Conservation (phyloP, 2,797 vertebrate genomes). For the Nyctalus aviator region DNA sequence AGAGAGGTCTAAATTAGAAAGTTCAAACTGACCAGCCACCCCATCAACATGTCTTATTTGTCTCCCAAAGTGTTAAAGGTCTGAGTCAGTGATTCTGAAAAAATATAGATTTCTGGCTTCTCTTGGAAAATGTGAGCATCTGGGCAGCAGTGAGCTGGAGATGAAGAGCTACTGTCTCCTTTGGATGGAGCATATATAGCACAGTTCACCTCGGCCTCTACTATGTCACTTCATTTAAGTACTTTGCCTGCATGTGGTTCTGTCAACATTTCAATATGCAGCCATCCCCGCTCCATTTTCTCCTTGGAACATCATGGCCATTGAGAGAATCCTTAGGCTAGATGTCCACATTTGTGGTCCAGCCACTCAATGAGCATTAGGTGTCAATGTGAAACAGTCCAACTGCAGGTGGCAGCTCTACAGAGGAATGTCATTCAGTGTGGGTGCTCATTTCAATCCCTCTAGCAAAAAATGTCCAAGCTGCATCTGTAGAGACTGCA, state of each 20-base stretch:
- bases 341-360: not conserved
- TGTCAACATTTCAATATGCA: not conserved
- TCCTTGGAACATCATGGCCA: not conserved
- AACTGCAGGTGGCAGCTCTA: not conserved
- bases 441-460: not conserved
- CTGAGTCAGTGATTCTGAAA: not conserved
- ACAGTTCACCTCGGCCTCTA: not conserved
- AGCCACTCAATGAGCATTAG: not conserved
- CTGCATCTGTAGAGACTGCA: not conserved
- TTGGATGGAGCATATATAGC: fast-evolving
- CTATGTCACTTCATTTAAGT: not conserved
- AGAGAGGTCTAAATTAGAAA: not conserved
- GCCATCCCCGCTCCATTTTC: not conserved
- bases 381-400: not conserved
- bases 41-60: not conserved
- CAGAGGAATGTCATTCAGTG: not conserved
- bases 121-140: not conserved
- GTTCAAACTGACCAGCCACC: not conserved
- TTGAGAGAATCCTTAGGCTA: not conserved
- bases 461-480: not conserved
- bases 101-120: not conserved
- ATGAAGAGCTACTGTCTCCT: fast-evolving
- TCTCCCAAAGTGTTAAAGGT: not conserved
- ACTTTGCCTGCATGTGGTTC: not conserved
- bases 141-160: not conserved